Percentiles rank a stretch among this genome's conserved stretches.
Conservation (phyloP, 2,888 invertebrate species). For the Xestia xanthographa region DNA sequence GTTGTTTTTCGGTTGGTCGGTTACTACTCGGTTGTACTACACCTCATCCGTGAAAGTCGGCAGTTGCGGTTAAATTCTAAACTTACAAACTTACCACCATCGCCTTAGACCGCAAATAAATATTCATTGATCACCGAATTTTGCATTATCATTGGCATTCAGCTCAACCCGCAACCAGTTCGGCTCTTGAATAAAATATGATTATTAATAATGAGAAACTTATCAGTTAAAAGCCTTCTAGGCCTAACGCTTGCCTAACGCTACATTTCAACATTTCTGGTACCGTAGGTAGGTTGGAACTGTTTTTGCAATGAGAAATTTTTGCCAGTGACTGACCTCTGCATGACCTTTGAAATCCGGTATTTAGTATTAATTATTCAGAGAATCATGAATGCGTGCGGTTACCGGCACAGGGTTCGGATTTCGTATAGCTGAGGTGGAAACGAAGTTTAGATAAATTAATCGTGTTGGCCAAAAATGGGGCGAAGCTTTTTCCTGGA, state of each 20-base stretch:
- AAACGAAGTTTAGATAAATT: constrained; percentile 5
- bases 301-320: background rate
- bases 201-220: constrained; percentile 52
- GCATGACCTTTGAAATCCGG: constrained; percentile 29
- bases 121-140: constrained; percentile 68
- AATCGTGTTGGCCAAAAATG: background rate
- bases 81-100: constrained; percentile 25
- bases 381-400: constrained; percentile 30
- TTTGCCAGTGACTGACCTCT: constrained; percentile 15
- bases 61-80: constrained; percentile 24
- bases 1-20: no score
- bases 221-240: constrained; percentile 21
- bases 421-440: constrained; percentile 1
- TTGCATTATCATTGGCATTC: constrained; percentile 70
- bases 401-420: background rate
- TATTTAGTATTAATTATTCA: constrained; percentile 29
- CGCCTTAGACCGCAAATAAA: constrained; percentile 65
- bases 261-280: constrained; percentile 4
- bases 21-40: background rate
- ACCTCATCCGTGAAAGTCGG: constrained; percentile 44
- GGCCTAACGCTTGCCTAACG: background rate
- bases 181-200: constrained; percentile 64
- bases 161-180: constrained; percentile 63
- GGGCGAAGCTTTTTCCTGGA: no score
- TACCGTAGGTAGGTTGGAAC: background rate